Conservation (phyloP, 1,140 invertebrate genomes). For the Psix sp. region DNA sequence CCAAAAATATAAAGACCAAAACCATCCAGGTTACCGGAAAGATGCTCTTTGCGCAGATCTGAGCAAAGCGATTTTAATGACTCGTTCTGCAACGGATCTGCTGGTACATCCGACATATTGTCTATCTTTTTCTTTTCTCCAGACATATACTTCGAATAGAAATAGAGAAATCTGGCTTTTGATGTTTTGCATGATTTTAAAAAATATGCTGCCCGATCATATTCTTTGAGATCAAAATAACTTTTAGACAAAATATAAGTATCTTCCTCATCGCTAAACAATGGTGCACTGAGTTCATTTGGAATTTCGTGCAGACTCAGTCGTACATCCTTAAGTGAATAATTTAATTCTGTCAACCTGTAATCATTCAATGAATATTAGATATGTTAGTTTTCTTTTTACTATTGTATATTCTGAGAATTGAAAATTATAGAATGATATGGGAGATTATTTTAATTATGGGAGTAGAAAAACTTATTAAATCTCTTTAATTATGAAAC, state of each 20-base stretch:
- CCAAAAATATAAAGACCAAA: constrained; percentile 94
- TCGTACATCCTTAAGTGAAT: constrained; percentile 83
- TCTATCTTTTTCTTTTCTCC: constrained; percentile 92
- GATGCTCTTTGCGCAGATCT: constrained; percentile 79
- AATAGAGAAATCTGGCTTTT: constrained; percentile 87
- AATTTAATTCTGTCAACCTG: constrained; percentile 89
- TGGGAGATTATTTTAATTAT: no score
- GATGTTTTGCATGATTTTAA: constrained; percentile 82
- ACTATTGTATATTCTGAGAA: no score
- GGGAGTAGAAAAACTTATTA: no score
- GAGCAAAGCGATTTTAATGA: constrained; percentile 78
- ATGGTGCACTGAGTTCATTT: constrained; percentile 67
- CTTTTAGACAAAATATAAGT: constrained; percentile 89
- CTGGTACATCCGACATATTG: constrained; percentile 85
- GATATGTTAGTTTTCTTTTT: no score
- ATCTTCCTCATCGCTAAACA: constrained; percentile 80
- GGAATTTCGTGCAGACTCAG: constrained; percentile 72
- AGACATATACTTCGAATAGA: constrained; percentile 91
- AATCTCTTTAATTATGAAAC: no score
- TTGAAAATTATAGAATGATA: no score
- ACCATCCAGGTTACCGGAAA: constrained; percentile 85
- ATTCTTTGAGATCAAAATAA: constrained; percentile 95
- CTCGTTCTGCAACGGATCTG: constrained; percentile 80
- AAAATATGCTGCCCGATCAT: constrained; percentile 92
- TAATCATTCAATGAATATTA: constrained; percentile 12